Evolutionary conservation across 1,140 invertebrate species (phyloP).

Genomic region (Aphis craccivora): DNA sequence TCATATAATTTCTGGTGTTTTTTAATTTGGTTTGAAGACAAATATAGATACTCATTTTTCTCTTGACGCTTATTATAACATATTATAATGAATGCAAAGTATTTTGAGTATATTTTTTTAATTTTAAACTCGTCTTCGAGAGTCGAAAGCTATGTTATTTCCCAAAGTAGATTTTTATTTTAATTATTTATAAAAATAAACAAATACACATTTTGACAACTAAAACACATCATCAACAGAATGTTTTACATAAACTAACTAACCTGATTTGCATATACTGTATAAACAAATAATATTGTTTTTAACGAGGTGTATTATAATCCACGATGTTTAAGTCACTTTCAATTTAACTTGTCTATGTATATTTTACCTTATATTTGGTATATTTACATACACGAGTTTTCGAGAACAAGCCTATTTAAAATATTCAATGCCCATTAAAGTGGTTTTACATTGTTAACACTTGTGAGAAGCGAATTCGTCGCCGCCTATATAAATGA

Average conservation of each 20-base stretch:
- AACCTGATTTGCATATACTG: constrained; percentile 30
- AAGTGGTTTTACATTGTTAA: constrained; percentile 30
- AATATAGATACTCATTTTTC: neutral
- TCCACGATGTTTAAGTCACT: constrained; percentile 33
- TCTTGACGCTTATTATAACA: neutral
- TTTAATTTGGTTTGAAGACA: neutral
- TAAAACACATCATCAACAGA: neutral
- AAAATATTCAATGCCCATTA: neutral
- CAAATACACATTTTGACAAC: constrained; percentile 31
- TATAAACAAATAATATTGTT: constrained; percentile 24
- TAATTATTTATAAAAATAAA: constrained; percentile 33
- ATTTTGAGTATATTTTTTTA: neutral
- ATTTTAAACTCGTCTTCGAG: neutral
- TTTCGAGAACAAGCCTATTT: constrained; percentile 34
- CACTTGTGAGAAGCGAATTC: neutral
- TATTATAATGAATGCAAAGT: neutral
- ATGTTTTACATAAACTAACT: constrained; percentile 49
- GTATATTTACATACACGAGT: constrained; percentile 45
- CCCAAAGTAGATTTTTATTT: neutral
- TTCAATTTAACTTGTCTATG: constrained; percentile 19
- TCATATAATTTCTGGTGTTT: neutral
- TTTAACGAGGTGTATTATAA: constrained; percentile 48
- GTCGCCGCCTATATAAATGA: neutral
- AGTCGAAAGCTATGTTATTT: neutral
- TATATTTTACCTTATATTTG: neutral